These are phyloP conservation scores for Fopius arisanus DNA, from an alignment of 1,140 invertebrate genomes.

Conservation along the genomic window DNA sequence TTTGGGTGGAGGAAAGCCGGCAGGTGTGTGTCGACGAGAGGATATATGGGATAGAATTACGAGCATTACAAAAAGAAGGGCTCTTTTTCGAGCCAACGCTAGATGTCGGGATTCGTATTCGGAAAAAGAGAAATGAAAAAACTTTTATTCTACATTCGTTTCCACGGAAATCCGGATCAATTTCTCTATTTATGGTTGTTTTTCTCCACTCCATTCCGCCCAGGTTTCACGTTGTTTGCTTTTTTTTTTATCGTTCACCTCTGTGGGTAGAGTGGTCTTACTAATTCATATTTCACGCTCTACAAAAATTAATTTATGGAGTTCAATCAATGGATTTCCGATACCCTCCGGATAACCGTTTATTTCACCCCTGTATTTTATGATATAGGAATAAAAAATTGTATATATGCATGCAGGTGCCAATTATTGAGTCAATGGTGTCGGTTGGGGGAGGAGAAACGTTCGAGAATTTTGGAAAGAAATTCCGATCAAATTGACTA, in stretches of 20 bases:
- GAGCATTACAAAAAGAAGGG: neutral
- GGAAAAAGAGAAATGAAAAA: neutral
- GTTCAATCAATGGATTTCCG: conserved; percentile 3
- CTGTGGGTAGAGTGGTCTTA: neutral
- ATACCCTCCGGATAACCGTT: neutral
- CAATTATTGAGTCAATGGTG: neutral
- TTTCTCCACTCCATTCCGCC: neutral
- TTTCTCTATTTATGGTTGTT: conserved; percentile 7
- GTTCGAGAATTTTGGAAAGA: too few relatives aligned
- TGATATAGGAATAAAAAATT: neutral
- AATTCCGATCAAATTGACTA: neutral
- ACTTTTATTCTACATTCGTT: neutral
- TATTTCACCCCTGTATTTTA: neutral
- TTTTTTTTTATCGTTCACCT: neutral
- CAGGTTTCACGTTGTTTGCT: neutral
- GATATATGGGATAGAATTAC: neutral
- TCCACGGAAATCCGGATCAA: conserved; percentile 1
- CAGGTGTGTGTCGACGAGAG: neutral
- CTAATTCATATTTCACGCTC: conserved; percentile 13
- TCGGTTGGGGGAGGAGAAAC: too few relatives aligned
- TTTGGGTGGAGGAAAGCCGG: neutral
- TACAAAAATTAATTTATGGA: conserved; percentile 6
- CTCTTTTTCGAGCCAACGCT: neutral
- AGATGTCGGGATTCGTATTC: conserved; percentile 6
- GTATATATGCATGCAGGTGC: neutral